phyloP scores from a whole-genome alignment of 2,797 vertebrate species.

The Coreius guichenoti region DNA sequence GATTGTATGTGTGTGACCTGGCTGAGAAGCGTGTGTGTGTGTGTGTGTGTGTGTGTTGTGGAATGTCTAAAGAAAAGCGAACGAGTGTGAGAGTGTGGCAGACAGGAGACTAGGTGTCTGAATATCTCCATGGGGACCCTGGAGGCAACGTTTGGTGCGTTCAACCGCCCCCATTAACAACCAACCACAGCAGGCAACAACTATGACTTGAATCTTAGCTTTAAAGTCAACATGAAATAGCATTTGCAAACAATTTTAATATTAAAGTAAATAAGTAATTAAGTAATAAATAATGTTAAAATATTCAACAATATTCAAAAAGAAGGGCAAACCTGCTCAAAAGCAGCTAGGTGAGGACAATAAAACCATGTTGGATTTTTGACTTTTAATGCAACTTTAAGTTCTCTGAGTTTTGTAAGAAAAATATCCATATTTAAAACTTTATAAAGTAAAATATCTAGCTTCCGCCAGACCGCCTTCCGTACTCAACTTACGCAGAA shows the following conservation, averaged over 20 bases:
- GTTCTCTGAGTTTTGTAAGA: too few relatives aligned
- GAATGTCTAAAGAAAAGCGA: constrained; percentile 39
- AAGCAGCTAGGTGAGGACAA: background rate
- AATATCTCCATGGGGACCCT: constrained; percentile 38
- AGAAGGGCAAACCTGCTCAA: background rate
- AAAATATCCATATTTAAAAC: too few relatives aligned
- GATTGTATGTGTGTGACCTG: constrained; percentile 32
- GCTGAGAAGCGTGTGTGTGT: constrained; percentile 6
- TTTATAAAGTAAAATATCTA: too few relatives aligned
- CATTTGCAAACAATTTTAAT: constrained; percentile 4
- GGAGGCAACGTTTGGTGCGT: constrained; percentile 16
- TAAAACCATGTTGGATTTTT: background rate
- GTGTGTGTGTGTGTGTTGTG: constrained; percentile 29
- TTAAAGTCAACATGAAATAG: background rate
- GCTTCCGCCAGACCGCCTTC: too few relatives aligned
- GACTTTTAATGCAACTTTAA: too few relatives aligned
- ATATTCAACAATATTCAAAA: too few relatives aligned
- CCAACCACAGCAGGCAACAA: constrained; percentile 21
- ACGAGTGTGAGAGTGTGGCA: constrained; percentile 37
- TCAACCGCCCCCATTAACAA: constrained; percentile 39
- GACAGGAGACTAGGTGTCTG: constrained; percentile 55
- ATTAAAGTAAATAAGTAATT: too few relatives aligned
- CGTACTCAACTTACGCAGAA: too few relatives aligned
- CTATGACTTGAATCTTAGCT: constrained; percentile 15
- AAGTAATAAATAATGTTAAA: too few relatives aligned